Base-by-base conservation (phyloP, 2,113 vertebrate species). In the Phyllostomus discolor region DNA sequence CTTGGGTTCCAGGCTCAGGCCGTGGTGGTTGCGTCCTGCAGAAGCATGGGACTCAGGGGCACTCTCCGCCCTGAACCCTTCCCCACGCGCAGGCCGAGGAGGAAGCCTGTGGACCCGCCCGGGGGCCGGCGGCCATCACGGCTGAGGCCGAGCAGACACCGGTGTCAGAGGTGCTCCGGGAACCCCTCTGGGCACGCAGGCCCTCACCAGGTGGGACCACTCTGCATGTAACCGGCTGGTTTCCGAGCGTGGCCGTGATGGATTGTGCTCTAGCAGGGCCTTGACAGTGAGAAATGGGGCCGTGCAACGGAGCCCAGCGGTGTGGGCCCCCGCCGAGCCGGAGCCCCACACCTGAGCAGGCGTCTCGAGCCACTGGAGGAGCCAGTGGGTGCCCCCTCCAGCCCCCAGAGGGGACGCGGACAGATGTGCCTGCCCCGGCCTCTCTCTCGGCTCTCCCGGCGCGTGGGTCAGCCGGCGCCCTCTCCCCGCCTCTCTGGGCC, bases 231-330 rank as follows among this genome's bases (percentile, higher is more conserved):
- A 89, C 46, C 17, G 90, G 92, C 73, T 66, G 57, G 98, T 98
- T 98, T 97, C 98, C 89, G 98, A 98, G 98, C 97, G 96, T 98
- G 98, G 98, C 97, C 91, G 96, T 99, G 99, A 99, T 99, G 99
- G 98, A 99, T 98, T 98, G 98, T 97, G 98, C 98, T 97, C 97
- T 95, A 95, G 95, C 97, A 69, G 80, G 91, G 83, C 97, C 80
- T 46, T 99, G 99, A 99, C 99, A 99, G 98, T 99, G 99, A 99
- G 98, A 98, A 98, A 99, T 99, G 99, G 98, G 99, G 98, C 98
- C 84, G 97, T 92, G 97, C 94, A 79, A 80, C 98, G 98, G 98
- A 97, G 96, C 98, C 79, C 94, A 98, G 98, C 97, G 97, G 97
- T 93, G 95, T 90, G 3, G 95, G 97, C 96, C 98, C 98, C 97